Evolutionary conservation across 2,888 invertebrate species (phyloP).

Genomic region (Phytoseiulus persimilis): DNA sequence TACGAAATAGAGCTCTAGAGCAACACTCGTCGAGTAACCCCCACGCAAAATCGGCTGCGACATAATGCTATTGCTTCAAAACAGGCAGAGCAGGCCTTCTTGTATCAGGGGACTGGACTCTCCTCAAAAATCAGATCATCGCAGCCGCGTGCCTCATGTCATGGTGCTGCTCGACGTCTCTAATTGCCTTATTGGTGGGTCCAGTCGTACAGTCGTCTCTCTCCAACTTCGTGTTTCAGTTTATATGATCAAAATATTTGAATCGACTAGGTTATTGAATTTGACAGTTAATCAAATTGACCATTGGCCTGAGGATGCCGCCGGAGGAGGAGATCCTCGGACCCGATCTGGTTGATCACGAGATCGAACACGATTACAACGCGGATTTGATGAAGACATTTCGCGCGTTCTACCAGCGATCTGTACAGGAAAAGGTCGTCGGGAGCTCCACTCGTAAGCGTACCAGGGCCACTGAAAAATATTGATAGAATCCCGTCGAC

Average conservation of each 20-base stretch:
- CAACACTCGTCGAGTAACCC: background rate
- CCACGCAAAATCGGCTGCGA: background rate
- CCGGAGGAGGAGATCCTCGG: slow-evolving; percentile 76
- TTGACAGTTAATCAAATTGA: slow-evolving; percentile 46
- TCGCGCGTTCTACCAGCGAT: background rate
- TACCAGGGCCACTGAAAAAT: background rate
- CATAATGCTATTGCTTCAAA: background rate
- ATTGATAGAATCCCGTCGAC: too few species aligned
- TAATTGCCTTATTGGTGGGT: slow-evolving; percentile 56
- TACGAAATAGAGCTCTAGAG: slow-evolving; percentile 46
- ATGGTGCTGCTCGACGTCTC: slow-evolving; percentile 68
- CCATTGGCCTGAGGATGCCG: slow-evolving; percentile 60
- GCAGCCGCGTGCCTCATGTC: slow-evolving; percentile 61
- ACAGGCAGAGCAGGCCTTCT: slow-evolving; percentile 43
- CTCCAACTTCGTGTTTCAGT: background rate
- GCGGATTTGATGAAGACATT: slow-evolving; percentile 40
- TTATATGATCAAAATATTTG: background rate
- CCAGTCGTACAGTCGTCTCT: background rate
- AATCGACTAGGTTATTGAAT: background rate
- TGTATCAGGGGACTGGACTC: slow-evolving; percentile 68
- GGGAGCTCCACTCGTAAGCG: background rate
- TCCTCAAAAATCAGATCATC: slow-evolving; percentile 71
- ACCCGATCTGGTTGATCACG: slow-evolving; percentile 79
- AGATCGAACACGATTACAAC: slow-evolving; percentile 59
- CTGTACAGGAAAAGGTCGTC: background rate